phyloP scores from a whole-genome alignment of 2,888 invertebrate genomes.

The Ypsolopha scabrella region DNA sequence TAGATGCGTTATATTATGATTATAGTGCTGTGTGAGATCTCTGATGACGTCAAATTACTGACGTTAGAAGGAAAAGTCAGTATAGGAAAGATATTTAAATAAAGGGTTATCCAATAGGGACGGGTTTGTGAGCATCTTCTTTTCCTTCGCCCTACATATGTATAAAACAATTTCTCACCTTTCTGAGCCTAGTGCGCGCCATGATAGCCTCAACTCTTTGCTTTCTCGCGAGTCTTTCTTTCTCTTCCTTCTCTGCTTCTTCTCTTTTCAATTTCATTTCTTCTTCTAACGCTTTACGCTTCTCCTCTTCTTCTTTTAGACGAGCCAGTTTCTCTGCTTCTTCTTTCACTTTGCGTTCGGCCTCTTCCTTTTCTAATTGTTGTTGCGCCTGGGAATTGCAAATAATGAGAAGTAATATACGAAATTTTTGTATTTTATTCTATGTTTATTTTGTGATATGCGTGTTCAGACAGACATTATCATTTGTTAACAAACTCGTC shows the following conservation, averaged over 20 bases:
- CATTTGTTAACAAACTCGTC: no score
- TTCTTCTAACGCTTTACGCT: constrained; percentile 85
- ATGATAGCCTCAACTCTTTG: constrained; percentile 94
- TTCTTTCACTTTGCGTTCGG: constrained; percentile 79
- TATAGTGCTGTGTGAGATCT: no score
- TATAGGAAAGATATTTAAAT: no score
- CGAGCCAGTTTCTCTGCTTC: constrained; percentile 76
- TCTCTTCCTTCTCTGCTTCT: constrained; percentile 90
- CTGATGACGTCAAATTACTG: no score
- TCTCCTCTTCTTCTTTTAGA: constrained; percentile 77
- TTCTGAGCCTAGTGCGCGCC: constrained; percentile 81
- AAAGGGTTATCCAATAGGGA: no score
- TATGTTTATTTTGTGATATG: no score
- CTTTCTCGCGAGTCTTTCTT: constrained; percentile 87
- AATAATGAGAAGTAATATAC: background rate
- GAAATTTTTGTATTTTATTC: no score
- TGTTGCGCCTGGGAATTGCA: constrained; percentile 49
- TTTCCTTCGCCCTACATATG: no score
- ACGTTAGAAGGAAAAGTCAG: no score
- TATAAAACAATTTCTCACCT: constrained; percentile 26
- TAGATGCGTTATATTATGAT: no score
- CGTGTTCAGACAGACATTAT: no score
- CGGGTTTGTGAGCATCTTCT: no score
- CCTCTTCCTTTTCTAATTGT: constrained; percentile 74
- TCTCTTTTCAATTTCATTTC: constrained; percentile 87